These are phyloP conservation scores for Epinephelus malabaricus DNA, from an alignment of 2,797 vertebrate species.

Conservation along the genomic window DNA sequence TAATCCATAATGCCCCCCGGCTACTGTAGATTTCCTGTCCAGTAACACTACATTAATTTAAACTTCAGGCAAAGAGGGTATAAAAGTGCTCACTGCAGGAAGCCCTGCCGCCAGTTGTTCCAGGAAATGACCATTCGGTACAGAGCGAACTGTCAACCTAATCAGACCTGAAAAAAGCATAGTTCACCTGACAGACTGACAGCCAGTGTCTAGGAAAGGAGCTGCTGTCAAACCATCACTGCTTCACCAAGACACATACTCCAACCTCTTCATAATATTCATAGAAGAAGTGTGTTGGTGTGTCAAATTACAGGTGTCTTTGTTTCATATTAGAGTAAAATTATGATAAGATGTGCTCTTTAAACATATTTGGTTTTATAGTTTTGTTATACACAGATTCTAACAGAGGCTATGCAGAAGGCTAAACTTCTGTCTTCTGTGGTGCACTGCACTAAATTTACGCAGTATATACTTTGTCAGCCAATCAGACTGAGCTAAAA, in stretches of 20 bases:
- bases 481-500: conserved; percentile 15
- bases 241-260: conserved; percentile 25
- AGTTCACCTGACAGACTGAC: conserved; percentile 61
- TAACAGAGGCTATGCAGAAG: neutral
- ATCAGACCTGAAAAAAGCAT: conserved; percentile 55
- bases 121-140: conserved; percentile 61
- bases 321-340: conserved; percentile 7
- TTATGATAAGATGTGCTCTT: neutral
- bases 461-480: neutral
- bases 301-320: neutral
- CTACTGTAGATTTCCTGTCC: conserved; percentile 31
- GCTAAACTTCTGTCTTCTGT: neutral
- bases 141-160: conserved; percentile 64
- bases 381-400: neutral
- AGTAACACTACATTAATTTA: conserved; percentile 45
- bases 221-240: conserved; percentile 51
- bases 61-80: conserved; percentile 36
- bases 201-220: conserved; percentile 43
- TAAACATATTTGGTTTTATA: neutral
- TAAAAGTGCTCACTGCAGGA: conserved; percentile 41
- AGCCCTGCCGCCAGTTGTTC: conserved; percentile 48
- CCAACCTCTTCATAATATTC: conserved; percentile 11
- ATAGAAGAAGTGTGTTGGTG: neutral
- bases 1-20: conserved; percentile 17
- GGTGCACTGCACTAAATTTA: neutral